Percentiles rank a stretch among this genome's conserved stretches.
Conservation (phyloP, 2,113 vertebrate species). For the Rattus rattus region DNA sequence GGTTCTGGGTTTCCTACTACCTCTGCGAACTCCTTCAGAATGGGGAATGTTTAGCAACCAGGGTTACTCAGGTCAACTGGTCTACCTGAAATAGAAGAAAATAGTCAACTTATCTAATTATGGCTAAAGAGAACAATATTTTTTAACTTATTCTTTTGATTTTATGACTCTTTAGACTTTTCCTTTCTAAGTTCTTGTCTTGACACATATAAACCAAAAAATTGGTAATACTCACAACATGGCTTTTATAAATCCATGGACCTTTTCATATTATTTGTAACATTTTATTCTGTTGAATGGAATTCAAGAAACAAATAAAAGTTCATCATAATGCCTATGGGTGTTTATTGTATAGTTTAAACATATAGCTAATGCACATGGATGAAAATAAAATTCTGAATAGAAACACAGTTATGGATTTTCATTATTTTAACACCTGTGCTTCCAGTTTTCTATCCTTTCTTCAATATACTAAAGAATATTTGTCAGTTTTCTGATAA, state of each 20-base stretch:
- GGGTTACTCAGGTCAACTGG: not conserved
- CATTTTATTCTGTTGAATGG: not conserved
- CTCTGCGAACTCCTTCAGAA: not conserved
- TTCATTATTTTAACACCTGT: not conserved
- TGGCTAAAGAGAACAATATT: not conserved
- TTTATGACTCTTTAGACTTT: not conserved
- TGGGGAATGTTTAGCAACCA: not conserved
- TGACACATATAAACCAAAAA: not conserved
- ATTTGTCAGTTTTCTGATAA: not conserved
- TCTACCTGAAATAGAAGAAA: not conserved
- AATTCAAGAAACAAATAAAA: conserved; percentile 7
- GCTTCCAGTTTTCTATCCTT: not conserved
- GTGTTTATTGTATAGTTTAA: not conserved
- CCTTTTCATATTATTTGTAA: not conserved
- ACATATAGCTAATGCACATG: not conserved
- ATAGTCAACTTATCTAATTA: too few relatives aligned
- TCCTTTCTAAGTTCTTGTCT: not conserved
- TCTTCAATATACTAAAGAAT: not conserved
- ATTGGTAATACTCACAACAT: too few relatives aligned
- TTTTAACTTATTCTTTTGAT: not conserved
- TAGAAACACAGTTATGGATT: not conserved
- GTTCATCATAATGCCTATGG: not conserved
- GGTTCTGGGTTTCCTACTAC: not conserved
- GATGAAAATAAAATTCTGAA: not conserved
- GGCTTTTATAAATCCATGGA: not conserved